Conservation (phyloP, 1,140 invertebrate species). For the Hestina assimilis region DNA sequence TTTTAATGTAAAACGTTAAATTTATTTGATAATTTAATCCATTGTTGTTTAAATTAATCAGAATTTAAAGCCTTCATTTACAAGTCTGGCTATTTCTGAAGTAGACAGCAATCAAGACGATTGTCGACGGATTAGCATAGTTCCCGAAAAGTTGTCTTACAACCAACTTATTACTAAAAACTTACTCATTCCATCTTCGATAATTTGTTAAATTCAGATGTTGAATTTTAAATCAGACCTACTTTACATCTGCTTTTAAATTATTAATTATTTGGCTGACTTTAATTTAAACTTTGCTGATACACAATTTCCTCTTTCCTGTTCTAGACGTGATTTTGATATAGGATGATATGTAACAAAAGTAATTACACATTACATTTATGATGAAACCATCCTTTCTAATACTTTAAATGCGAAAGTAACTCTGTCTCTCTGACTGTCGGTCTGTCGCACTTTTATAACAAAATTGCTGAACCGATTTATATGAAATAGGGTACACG, state of each 20-base stretch:
- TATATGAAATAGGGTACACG: too few relatives aligned
- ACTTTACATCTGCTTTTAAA: not conserved
- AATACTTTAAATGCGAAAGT: too few relatives aligned
- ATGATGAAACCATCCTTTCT: too few relatives aligned
- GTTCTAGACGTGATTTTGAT: too few relatives aligned
- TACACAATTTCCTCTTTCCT: too few relatives aligned
- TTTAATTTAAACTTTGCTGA: not conserved
- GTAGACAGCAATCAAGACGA: constrained; percentile 30
- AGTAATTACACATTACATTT: too few relatives aligned
- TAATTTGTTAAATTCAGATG: constrained; percentile 31
- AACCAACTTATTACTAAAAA: constrained; percentile 30
- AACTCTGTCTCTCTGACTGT: too few relatives aligned
- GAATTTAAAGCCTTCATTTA: constrained; percentile 13
- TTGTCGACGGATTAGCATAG: constrained; percentile 37
- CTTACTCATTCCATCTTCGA: constrained; percentile 27
- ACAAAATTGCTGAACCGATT: too few relatives aligned
- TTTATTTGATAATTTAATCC: too few relatives aligned
- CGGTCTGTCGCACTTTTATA: too few relatives aligned
- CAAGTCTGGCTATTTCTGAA: constrained; percentile 11
- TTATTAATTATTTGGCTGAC: not conserved
- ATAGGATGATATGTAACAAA: too few relatives aligned
- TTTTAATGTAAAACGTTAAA: too few relatives aligned
- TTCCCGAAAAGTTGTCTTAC: constrained; percentile 29
- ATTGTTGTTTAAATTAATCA: not conserved
- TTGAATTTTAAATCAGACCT: constrained; percentile 25